Percentiles rank a stretch among this genome's conserved stretches.
phyloP scores from a whole-genome alignment of 2,113 vertebrate genomes.

The Hyaena hyaena region DNA sequence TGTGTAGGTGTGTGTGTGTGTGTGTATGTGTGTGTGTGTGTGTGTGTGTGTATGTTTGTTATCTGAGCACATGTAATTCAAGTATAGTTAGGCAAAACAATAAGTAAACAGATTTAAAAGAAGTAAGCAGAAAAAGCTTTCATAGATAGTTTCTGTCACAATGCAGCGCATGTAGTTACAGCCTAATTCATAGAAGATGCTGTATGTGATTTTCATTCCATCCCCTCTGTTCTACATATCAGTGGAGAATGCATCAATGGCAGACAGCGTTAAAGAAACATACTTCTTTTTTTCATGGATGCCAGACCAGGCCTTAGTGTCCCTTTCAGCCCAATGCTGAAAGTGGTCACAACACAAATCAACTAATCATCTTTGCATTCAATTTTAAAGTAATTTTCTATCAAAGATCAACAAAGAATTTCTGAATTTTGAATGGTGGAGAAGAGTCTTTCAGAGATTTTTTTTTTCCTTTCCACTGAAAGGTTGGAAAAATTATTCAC shows the following conservation, averaged over 20 bases:
- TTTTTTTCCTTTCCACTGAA: neutral
- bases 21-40: neutral
- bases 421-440: neutral
- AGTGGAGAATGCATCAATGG: neutral
- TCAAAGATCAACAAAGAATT: neutral
- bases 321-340: neutral
- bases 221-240: fast-evolving
- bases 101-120: neutral
- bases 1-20: neutral
- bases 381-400: neutral
- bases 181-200: neutral
- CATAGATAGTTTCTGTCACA: neutral
- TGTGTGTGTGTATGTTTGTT: too few species aligned
- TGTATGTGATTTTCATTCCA: fast-evolving
- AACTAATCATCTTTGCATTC: neutral
- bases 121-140: neutral
- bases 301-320: neutral
- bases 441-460: neutral
- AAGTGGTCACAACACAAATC: neutral
- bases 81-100: neutral
- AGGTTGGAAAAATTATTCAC: neutral
- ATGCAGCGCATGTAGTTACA: too few species aligned
- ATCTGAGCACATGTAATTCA: neutral
- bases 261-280: neutral
- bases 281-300: neutral